Base-by-base conservation (phyloP, 2,888 invertebrate genomes). In the Sesia bembeciformis region DNA sequence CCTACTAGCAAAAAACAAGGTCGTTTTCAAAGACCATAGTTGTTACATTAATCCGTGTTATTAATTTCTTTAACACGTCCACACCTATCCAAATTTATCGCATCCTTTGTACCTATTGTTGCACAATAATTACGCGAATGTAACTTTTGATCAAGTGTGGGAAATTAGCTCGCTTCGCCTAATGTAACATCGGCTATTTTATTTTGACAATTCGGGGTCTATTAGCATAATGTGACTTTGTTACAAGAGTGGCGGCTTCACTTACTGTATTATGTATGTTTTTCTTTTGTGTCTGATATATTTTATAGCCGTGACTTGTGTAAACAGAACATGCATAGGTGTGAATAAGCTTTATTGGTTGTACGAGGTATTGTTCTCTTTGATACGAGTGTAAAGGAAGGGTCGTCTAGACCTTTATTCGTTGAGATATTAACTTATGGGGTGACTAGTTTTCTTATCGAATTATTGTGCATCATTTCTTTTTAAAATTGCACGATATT, bases 291-390 rank as follows among this genome's bases (percentile, higher is more conserved):
- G 77, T 64, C 60, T 80, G 82, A 84, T 83, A 76, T 79, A 79
- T 86, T 89, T 89, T 86, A 89, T 78, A 63, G 76, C 78, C 80
- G 67, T 81, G 78, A 78, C 86, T 87, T 86, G 88, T 84, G 86
- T 88, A 89, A 89, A 88, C 89, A 90, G 73, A 74, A 76, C 78
- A 74, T 71, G 63, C 78, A 79, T 76, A 81, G 81, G 83, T 84
- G 86, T 85, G 81, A 86, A 86, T 5, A 39, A 75, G 76, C 82
- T 85, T 88, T 89, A 88, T 88, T 75, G 84, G 79, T 72, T 78
- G 78, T 80, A 76, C 60, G 59, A 61, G 57, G 67, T 63, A 82
- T 88, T 87, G 85, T 88, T 78, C 71, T 60, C 63, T 68, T 72
- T 67, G 59, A 58, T 58, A 58, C 62, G 55, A 55, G 50, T 56